Evolutionary conservation across 2,888 invertebrate species (phyloP).

Genomic region (Rambutsinella grinnellia): DNA sequence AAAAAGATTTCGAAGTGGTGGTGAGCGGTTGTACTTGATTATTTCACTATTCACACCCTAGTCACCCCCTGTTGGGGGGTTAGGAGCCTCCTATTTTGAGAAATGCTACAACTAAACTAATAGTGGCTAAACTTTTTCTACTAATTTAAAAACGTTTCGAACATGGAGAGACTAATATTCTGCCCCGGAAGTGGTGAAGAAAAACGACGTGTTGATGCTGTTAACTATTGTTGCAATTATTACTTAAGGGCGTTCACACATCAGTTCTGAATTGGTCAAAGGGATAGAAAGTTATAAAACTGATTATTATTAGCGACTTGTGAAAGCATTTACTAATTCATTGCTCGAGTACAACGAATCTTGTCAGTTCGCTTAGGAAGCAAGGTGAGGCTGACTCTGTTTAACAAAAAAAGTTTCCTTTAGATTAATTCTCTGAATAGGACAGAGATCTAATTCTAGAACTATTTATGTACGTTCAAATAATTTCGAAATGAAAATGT

Average conservation of each 20-base stretch:
- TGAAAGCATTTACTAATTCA: slow-evolving; percentile 13
- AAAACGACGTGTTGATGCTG: not conserved
- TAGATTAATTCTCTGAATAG: not conserved
- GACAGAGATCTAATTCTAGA: not conserved
- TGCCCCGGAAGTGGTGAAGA: not conserved
- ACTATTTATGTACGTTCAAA: slow-evolving; percentile 1
- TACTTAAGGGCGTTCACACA: not conserved
- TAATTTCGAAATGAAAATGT: not conserved
- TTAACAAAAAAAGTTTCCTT: slow-evolving; percentile 14
- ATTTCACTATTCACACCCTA: no score
- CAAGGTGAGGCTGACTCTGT: slow-evolving; percentile 16
- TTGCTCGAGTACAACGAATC: slow-evolving; percentile 65
- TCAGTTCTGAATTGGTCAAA: not conserved
- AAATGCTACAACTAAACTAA: not conserved
- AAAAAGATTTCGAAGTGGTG: no score
- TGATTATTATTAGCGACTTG: not conserved
- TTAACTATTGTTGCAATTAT: not conserved
- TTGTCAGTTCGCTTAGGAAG: slow-evolving; percentile 33
- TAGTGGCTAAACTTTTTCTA: not conserved
- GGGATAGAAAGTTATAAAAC: not conserved
- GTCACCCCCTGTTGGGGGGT: no score
- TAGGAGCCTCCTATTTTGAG: no score
- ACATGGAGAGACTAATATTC: slow-evolving; percentile 49
- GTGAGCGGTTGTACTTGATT: no score
- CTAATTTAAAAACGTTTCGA: slow-evolving; percentile 11